Evolutionary conservation across 2,888 invertebrate species (phyloP), one percentile per base, ranked within the genome.

Genomic region (Anagyrus pseudococci): DNA sequence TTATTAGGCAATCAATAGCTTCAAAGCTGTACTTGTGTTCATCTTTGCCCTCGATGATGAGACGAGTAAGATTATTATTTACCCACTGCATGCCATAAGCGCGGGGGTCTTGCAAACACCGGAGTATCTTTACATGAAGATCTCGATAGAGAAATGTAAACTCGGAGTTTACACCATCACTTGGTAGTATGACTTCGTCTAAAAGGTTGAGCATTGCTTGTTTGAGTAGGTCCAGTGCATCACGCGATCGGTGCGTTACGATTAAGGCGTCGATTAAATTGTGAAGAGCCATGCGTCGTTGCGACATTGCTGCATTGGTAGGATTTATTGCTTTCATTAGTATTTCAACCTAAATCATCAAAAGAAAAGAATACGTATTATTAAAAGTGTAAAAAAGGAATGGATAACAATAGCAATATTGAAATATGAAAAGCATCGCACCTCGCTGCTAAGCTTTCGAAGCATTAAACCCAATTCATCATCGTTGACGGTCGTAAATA

Each of bases 1-100:
- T 76, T 64, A 98, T 91, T 22, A 98, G 85, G 62, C 91, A 88
- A 77, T 97, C 96, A 1, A 97, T 88, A 0, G 94, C 95, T 71
- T 98, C 97, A 50, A 95, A 85, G 78, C 96, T 97, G 82, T 92
- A 97, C 68, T 92, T 88, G 62, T 89, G 87, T 59, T 97, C 96
- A 67, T 96, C 96, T 40, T 95, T 87, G 75, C 92, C 91, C 73
- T 98, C 96, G 2, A 91, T 89, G 68, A 96, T 84, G 76, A 86
- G 94, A 83, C 93, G 89, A 0, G 96, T 95, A 10, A 96, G 91
- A 68, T 96, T 91, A 74, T 96, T 94, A 70, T 93, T 93, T 1
- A 94, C 94, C 90, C 94, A 96, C 57, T 90, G 89, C 73, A 91
- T 89, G 0, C 96, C 96, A 75, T 92, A 96, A 2, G 93, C 92